Evolutionary conservation across 2,888 invertebrate species (phyloP), one percentile per base, ranked within the genome.

Genomic region (Synanthedon vespiformis): DNA sequence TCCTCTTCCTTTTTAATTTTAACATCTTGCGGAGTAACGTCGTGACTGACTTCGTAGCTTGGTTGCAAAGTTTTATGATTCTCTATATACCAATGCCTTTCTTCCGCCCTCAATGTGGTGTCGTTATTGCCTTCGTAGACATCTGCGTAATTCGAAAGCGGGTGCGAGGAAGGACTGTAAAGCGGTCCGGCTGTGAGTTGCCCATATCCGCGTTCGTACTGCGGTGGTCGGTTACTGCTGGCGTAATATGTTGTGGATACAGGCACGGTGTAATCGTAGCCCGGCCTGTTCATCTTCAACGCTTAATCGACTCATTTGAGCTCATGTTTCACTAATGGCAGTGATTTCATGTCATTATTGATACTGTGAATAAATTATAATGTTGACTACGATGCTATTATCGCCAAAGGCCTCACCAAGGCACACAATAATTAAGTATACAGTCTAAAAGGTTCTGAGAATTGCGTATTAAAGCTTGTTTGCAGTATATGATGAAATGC

Each of bases 261-360:
- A 74, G 87, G 86, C 79, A 78, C 85, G 78, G 74, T 77, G 65
- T 82, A 87, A 65, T 86, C 84, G 80, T 84, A 87, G 74, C 80
- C 84, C 79, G 84, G 76, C 81, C 87, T 81, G 86, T 84, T 86
- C 87, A 87, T 87, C 77, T 86, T 87, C 75, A 79, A 73, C 68
- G 74, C 69, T 74, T 69, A 76, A 73, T 75, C 73, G 80, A 77
- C 77, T 80, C 86, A 86, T 87, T 84, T 77, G 82, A 77, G 72
- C 74, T 76, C 77, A 77, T 72, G 74, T 78, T 70, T 72, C 63
- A 50, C 50, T 40, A 48, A 16, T 48, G 48, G 73, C 16, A 48
- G 12, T 48, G 48, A 73, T 62, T 60, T 57, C 58, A 57, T 61
- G 63, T 66, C 70, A 64, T 68, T 64, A 65, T 61, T 61, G 62